These are phyloP conservation scores for Polietes domitor DNA, from an alignment of 2,888 invertebrate genomes.

Conservation along the genomic window DNA sequence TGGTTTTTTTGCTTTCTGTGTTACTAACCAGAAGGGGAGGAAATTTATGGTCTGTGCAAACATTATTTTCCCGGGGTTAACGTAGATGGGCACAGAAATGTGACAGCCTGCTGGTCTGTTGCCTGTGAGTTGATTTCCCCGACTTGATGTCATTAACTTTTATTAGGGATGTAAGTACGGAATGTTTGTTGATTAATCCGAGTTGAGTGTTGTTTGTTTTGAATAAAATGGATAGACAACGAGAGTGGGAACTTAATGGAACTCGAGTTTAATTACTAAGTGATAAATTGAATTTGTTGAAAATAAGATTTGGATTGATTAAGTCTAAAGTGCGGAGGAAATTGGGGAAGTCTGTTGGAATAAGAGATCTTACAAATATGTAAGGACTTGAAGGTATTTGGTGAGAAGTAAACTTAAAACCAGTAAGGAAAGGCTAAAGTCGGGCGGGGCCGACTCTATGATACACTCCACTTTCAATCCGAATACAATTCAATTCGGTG, in stretches of 20 bases:
- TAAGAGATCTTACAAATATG: too few relatives aligned
- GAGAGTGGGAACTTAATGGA: conserved; percentile 5
- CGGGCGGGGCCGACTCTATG: too few relatives aligned
- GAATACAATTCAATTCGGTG: too few relatives aligned
- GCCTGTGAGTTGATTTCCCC: neutral
- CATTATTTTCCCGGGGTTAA: conserved; percentile 17
- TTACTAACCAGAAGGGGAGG: neutral
- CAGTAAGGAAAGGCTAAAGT: too few relatives aligned
- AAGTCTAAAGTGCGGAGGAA: too few relatives aligned
- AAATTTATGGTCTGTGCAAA: conserved; percentile 30
- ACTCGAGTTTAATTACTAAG: neutral
- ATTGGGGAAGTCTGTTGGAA: too few relatives aligned
- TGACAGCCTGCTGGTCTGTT: neutral
- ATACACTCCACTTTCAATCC: too few relatives aligned
- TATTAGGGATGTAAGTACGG: conserved; percentile 34
- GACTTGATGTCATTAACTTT: conserved; percentile 27
- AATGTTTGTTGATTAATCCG: neutral
- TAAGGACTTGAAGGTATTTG: too few relatives aligned
- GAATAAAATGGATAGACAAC: neutral
- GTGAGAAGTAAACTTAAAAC: too few relatives aligned
- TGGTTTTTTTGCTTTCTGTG: neutral
- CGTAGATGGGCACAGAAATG: neutral
- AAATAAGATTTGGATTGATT: neutral
- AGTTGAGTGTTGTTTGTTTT: conserved; percentile 5
- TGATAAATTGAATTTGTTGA: conserved; percentile 15